A percentile compares a stretch with the other conserved stretches of the same genome.
Conservation (phyloP, 1,140 invertebrate genomes). For the Pinna nobilis region DNA sequence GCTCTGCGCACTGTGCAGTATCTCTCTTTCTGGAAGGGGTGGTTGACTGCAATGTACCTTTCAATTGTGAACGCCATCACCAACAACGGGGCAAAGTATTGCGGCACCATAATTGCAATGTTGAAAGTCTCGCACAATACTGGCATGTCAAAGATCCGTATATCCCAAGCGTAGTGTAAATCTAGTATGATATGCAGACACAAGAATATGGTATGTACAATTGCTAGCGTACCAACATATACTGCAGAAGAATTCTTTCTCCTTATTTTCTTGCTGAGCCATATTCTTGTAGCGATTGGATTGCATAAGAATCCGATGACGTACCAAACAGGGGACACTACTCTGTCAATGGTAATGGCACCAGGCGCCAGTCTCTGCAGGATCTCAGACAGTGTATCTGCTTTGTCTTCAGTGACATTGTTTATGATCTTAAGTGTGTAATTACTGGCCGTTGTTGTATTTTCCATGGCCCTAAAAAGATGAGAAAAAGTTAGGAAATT, state of each 20-base stretch:
- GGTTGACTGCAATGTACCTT: constrained; percentile 95
- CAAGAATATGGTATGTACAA: constrained; percentile 68
- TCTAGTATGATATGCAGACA: constrained; percentile 61
- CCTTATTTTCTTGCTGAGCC: constrained; percentile 64
- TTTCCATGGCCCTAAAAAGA: too few relatives aligned
- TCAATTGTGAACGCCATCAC: constrained; percentile 91
- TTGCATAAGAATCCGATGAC: constrained; percentile 70
- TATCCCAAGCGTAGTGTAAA: constrained; percentile 61
- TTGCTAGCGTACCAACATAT: constrained; percentile 69
- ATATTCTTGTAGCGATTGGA: constrained; percentile 65
- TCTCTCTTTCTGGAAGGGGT: constrained; percentile 82
- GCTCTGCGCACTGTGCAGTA: constrained; percentile 62
- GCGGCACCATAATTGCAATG: constrained; percentile 61
- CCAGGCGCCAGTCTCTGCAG: constrained; percentile 58
- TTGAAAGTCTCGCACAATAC: constrained; percentile 62
- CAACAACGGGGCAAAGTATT: constrained; percentile 69
- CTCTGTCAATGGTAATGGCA: constrained; percentile 52
- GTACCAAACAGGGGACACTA: constrained; percentile 69
- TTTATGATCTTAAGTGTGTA: too few relatives aligned
- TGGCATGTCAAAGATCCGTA: constrained; percentile 49
- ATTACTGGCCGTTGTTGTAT: too few relatives aligned
- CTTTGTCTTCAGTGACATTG: too few relatives aligned
- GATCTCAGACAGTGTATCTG: too few relatives aligned
- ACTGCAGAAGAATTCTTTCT: constrained; percentile 70
- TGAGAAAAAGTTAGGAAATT: too few relatives aligned